Evolutionary conservation across 2,888 invertebrate genomes (phyloP).

Genomic region (Drosophila kuntzei): DNA sequence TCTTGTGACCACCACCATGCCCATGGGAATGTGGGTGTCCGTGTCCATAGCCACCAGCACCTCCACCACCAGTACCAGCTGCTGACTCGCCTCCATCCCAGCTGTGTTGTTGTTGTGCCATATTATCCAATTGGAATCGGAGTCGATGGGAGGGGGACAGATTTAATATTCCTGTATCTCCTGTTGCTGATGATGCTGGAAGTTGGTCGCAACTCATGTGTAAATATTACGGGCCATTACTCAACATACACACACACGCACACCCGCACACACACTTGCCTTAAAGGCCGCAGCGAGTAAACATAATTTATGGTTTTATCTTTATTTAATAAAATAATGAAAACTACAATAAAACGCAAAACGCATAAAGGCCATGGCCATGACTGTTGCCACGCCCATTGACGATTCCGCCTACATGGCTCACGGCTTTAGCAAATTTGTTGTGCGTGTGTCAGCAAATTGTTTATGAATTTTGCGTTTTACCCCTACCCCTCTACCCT

Average conservation of each 20-base stretch:
- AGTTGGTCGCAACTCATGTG: constrained; percentile 73
- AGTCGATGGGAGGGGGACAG: background rate
- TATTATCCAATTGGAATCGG: constrained; percentile 32
- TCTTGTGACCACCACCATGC: constrained; percentile 55
- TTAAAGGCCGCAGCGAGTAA: constrained; percentile 59
- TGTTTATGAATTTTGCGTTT: constrained; percentile 63
- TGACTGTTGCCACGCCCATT: constrained; percentile 15
- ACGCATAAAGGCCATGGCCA: constrained; percentile 34
- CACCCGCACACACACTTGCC: constrained; percentile 24
- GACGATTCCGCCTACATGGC: constrained; percentile 7
- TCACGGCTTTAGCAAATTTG: constrained; percentile 25
- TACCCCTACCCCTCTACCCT: background rate
- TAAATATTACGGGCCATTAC: constrained; percentile 77
- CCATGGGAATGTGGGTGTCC: constrained; percentile 50
- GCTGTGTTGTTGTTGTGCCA: constrained; percentile 78
- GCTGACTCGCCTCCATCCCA: constrained; percentile 74
- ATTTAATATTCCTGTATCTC: constrained; percentile 10
- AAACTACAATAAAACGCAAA: constrained; percentile 48
- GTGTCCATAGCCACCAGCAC: constrained; percentile 25
- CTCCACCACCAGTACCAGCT: constrained; percentile 3
- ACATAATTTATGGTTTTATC: constrained; percentile 82
- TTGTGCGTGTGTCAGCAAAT: constrained; percentile 55
- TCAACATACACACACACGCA: constrained; percentile 38
- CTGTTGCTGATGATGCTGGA: constrained; percentile 53
- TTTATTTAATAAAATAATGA: constrained; percentile 81